phyloP scores from a whole-genome alignment of 53 echinoderm and acorn worm species.

The Apostichopus leukothele region DNA sequence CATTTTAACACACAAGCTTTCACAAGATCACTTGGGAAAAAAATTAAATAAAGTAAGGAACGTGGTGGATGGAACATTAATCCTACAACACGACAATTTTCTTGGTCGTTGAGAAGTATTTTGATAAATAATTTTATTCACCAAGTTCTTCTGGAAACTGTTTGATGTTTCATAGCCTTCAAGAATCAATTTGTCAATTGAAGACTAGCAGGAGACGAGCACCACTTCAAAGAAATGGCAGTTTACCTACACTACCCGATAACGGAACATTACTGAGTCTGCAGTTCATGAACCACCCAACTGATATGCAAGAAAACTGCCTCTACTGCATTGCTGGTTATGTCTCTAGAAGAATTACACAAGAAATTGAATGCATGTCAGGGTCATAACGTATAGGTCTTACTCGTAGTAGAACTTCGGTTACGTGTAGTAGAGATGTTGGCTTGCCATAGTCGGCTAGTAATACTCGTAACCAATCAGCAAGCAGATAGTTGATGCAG shows the following conservation, averaged over 20 bases:
- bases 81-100: neutral
- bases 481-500: no score
- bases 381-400: no score
- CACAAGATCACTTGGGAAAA: neutral
- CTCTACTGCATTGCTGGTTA: constrained; percentile 49
- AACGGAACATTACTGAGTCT: constrained; percentile 11
- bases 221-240: neutral
- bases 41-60: neutral
- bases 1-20: no score
- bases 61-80: neutral
- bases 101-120: neutral
- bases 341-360: neutral
- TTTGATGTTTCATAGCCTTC: neutral
- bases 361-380: constrained; percentile 25
- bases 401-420: no score
- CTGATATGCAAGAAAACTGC: constrained; percentile 2
- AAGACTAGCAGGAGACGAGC: no score
- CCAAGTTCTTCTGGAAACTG: neutral
- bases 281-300: constrained; percentile 45
- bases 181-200: neutral
- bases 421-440: no score
- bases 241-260: neutral
- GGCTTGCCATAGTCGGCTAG: no score
- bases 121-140: neutral
- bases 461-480: no score